phyloP scores from a whole-genome alignment of 2,797 vertebrate species.

The Centroberyx gerrardi region DNA sequence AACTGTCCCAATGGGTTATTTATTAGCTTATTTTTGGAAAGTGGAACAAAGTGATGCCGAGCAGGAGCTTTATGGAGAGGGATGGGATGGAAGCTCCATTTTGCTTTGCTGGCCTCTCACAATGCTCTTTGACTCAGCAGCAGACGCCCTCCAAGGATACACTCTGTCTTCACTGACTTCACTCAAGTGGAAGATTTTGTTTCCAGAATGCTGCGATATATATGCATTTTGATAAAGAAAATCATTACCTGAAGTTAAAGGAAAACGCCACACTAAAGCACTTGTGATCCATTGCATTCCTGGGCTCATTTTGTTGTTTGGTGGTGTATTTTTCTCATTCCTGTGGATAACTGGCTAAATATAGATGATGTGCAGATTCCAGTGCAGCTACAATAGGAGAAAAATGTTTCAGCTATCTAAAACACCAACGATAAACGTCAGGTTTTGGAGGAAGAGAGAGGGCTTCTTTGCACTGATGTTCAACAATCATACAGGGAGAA shows the following conservation, averaged over 20 bases:
- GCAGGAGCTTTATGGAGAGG: slow-evolving; percentile 36
- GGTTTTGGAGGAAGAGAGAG: too few relatives aligned
- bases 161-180: slow-evolving; percentile 16
- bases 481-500: too few relatives aligned
- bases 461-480: too few relatives aligned
- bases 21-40: slow-evolving; percentile 72
- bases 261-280: not conserved
- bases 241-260: not conserved
- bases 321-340: too few relatives aligned
- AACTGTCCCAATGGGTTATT: slow-evolving; percentile 68
- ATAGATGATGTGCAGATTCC: too few relatives aligned
- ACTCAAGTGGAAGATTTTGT: not conserved
- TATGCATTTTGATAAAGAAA: slow-evolving; percentile 3
- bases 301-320: not conserved
- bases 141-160: slow-evolving; percentile 41
- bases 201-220: slow-evolving; percentile 5
- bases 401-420: too few relatives aligned
- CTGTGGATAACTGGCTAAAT: too few relatives aligned
- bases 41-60: slow-evolving; percentile 58
- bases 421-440: too few relatives aligned
- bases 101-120: slow-evolving; percentile 51
- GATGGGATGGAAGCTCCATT: slow-evolving; percentile 46
- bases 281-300: too few relatives aligned
- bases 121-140: slow-evolving; percentile 57
- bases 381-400: too few relatives aligned